phyloP scores from a whole-genome alignment of 2,888 invertebrate species.

The Acronicta aceris region DNA sequence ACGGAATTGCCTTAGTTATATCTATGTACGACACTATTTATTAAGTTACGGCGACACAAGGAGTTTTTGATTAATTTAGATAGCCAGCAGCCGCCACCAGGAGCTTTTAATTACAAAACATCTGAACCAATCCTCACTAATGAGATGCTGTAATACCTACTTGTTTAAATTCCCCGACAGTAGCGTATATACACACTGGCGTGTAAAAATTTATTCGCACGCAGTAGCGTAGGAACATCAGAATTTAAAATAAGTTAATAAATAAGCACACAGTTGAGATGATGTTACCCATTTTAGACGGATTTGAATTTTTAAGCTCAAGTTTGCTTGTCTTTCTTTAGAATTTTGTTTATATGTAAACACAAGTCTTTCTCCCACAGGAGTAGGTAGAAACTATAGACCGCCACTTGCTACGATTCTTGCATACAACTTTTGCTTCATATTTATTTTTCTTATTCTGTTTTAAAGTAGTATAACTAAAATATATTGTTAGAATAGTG shows the following conservation, averaged over 20 bases:
- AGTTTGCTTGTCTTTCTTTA: slow-evolving; percentile 9
- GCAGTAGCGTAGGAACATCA: slow-evolving; percentile 18
- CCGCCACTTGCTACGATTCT: too few species aligned
- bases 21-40: not conserved
- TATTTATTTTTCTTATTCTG: too few species aligned
- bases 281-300: slow-evolving; percentile 43
- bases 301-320: slow-evolving; percentile 42
- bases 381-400: too few species aligned
- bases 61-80: not conserved
- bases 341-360: slow-evolving; percentile 22
- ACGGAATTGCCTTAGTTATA: not conserved
- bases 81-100: too few species aligned
- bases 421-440: too few species aligned
- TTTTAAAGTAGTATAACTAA: not conserved
- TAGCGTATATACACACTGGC: slow-evolving; percentile 5
- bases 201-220: slow-evolving; percentile 37
- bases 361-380: too few species aligned
- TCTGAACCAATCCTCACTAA: slow-evolving; percentile 27
- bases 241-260: slow-evolving; percentile 51
- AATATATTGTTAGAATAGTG: not conserved
- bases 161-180: slow-evolving; percentile 21
- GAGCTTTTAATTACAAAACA: slow-evolving; percentile 19
- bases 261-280: slow-evolving; percentile 37
- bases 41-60: not conserved
- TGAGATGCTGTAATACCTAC: slow-evolving; percentile 19